Conservation (phyloP, 2,113 vertebrate genomes). For the Tychaedon coryphoeus region DNA sequence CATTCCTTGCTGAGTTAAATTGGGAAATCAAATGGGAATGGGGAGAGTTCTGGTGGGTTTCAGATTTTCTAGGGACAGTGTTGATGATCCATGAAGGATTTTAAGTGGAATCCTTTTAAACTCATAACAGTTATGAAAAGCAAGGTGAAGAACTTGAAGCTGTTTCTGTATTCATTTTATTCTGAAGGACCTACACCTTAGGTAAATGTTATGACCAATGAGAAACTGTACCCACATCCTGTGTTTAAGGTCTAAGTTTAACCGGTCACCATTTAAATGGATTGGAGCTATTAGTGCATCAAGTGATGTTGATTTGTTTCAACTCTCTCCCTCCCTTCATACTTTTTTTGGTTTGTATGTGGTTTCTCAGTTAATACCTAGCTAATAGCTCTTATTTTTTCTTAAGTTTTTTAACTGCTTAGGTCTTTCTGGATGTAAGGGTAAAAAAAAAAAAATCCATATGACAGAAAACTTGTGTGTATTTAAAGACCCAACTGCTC, state of each 20-base stretch:
- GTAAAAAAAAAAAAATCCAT: slow-evolving; percentile 81
- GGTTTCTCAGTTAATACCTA: slow-evolving; percentile 94
- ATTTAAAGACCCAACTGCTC: slow-evolving; percentile 99
- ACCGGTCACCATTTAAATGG: slow-evolving; percentile 68
- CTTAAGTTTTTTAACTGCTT: slow-evolving; percentile 89
- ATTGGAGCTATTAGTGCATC: slow-evolving; percentile 86
- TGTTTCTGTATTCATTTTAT: slow-evolving; percentile 83
- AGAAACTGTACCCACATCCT: slow-evolving; percentile 76
- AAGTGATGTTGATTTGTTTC: slow-evolving; percentile 79
- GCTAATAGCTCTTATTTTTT: slow-evolving; percentile 95
- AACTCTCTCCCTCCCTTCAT: slow-evolving; percentile 70
- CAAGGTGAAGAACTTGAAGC: slow-evolving; percentile 80
- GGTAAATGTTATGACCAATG: slow-evolving; percentile 76
- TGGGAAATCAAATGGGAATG: slow-evolving; percentile 58
- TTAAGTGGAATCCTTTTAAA: slow-evolving; percentile 81
- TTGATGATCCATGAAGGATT: slow-evolving; percentile 55
- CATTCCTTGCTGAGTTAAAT: slow-evolving; percentile 83
- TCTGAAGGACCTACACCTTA: slow-evolving; percentile 83
- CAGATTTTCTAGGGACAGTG: slow-evolving; percentile 40
- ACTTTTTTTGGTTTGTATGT: slow-evolving; percentile 86
- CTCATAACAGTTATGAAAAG: slow-evolving; percentile 83
- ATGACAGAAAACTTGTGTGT: slow-evolving; percentile 97
- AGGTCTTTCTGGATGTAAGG: slow-evolving; percentile 94
- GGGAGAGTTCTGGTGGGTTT: slow-evolving; percentile 5
- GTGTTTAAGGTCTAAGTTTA: slow-evolving; percentile 75